Evolutionary conservation across 2,888 invertebrate genomes (phyloP), one percentile per base, ranked within the genome.

Genomic region (Ametastegia equiseti): DNA sequence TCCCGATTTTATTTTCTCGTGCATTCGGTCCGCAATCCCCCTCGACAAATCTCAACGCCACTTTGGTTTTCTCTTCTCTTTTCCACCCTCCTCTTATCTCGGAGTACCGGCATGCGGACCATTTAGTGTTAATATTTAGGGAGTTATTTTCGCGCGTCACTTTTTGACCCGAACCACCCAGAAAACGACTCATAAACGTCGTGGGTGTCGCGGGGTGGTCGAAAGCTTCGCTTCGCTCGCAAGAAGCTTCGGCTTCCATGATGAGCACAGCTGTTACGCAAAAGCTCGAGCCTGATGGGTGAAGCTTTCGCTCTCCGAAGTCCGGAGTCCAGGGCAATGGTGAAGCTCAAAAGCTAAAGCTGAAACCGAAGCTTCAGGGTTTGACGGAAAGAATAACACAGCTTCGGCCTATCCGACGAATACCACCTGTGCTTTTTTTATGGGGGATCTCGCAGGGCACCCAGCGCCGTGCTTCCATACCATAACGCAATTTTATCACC

Each of bases 131-230:
- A 54, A 54, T 75, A 75, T 75, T 75, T 54, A 54, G n/a, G 73
- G 73, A 75, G 50, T 75, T 75, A 75, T 75, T 75, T 75, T 65
- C 36, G 65, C 50, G 54, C 54, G 50, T 54, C 23, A 75, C 54
- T 50, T 75, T 75, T 75, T 75, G 30, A 75, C 73, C 73, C 23
- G 36, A n/a, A n/a, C n/a, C n/a, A 50, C 73, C 73, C 50, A 54
- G 36, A n/a, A 33, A 75, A 50, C 36, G 73, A 33, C 73, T 75
- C 73, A 75, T 75, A 75, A 75, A 75, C 73, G 73, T 75, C 73
- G 73, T 54, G 73, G 73, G 73, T 75, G 73, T 75, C 36, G n/a
- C n/a, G 73, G 33, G 73, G 50, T 42, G n/a, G 33, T 33, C 33
- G 23, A 45, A n/a, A 71, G 39, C 42, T n/a, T 67, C 36, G 6